A percentile compares a stretch with the other conserved stretches of the same genome.
phyloP scores from a whole-genome alignment of 2,113 vertebrate genomes.

The Oncorhynchus kisutch region DNA sequence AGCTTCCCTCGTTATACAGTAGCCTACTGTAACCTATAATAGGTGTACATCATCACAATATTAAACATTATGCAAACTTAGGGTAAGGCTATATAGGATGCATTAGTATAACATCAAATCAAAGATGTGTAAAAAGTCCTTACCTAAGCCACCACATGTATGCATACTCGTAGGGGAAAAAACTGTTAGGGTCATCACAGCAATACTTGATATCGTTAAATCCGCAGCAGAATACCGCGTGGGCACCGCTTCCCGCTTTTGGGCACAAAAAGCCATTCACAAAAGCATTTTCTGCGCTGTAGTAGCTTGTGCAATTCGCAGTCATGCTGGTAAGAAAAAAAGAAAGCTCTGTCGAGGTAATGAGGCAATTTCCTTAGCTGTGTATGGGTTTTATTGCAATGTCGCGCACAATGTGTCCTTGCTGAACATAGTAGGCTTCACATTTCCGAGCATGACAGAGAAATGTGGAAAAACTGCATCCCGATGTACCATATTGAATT shows the following conservation, averaged over 20 bases:
- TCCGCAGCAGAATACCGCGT: constrained; percentile 85
- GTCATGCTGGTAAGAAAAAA: constrained; percentile 72
- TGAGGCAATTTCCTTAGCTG: not conserved
- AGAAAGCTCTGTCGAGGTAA: not conserved
- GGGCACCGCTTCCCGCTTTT: constrained; percentile 72
- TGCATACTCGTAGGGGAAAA: constrained; percentile 88
- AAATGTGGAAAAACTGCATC: too few species aligned
- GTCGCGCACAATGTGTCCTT: not conserved
- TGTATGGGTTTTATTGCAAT: not conserved
- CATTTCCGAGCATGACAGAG: too few species aligned
- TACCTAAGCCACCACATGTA: constrained; percentile 97
- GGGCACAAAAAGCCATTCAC: constrained; percentile 85
- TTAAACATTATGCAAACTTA: too few species aligned
- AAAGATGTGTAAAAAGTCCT: constrained; percentile 13
- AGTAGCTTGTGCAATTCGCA: constrained; percentile 81
- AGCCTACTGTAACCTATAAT: too few species aligned
- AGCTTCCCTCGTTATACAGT: too few species aligned
- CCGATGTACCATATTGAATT: too few species aligned
- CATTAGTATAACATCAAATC: not conserved
- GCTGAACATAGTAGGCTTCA: too few species aligned
- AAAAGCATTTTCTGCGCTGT: constrained; percentile 73
- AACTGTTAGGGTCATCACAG: constrained; percentile 90
- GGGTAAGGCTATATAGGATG: too few species aligned
- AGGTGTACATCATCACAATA: too few species aligned
- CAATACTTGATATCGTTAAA: constrained; percentile 93